Evolutionary conservation across 1,140 invertebrate species (phyloP), one percentile per base, ranked within the genome.

Genomic region (Heliconius eleuchia): DNA sequence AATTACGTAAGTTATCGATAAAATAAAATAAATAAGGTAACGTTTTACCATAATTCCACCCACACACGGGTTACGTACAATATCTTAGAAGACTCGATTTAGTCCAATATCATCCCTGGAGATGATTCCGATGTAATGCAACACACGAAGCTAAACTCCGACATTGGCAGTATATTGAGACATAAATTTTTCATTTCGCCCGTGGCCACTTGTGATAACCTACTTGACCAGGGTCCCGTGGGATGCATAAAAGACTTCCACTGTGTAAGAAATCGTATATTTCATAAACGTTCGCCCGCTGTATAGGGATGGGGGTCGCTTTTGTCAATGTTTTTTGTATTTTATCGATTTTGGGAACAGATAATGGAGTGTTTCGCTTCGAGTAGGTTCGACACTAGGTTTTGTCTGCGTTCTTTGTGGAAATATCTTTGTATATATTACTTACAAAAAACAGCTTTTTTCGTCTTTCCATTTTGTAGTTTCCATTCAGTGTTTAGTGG

Each of bases 161-260:
- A 85, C 82, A 83, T 77, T 57, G 70, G 57, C 84, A 82, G 81
- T 91, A 92, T 92, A 92, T 93, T 94, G 91, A 93, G 91, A 92
- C 91, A 94, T 92, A 92, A 93, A 92, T 94, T 92, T 94, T 93
- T 94, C 90, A 94, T 92, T 87, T 83, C 89, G 87, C 86, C 88
- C 86, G 85, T 92, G 89, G 84, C 83, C 84, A 81, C 78, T 83
- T 80, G 76, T 86, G 84, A 86, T 86, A 86, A 86, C 83, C 83
- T 80, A 84, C 84, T 85, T 86, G 84, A 86, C 84, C 84, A 81
- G 80, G 81, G 37, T 94, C 92, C 88, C 92, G 8, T 57, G 92
- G 91, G 93, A 92, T 93, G 86, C 91, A 94, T 94, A 94, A 93
- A 94, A 86, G 92, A 94, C 92, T 92, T 92, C 91, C 90, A 87